Evolutionary conservation across 2,797 vertebrate genomes (phyloP).

Genomic region (Esox masquinongy): DNA sequence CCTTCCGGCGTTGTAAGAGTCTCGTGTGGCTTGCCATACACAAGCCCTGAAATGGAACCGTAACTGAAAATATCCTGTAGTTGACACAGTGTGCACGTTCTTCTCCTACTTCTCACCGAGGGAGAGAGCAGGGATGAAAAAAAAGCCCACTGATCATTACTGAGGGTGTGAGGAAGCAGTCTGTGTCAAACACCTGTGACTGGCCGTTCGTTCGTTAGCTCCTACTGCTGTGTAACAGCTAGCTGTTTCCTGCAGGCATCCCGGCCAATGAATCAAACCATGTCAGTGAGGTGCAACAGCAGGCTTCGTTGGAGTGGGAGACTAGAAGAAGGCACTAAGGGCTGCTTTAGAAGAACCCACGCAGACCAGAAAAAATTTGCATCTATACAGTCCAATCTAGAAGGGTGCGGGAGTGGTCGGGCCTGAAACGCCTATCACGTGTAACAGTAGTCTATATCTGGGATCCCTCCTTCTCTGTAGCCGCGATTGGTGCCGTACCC

Average conservation of each 20-base stretch:
- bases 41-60: constrained; percentile 40
- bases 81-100: constrained; percentile 66
- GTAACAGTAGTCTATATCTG: constrained; percentile 91
- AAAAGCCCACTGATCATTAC: constrained; percentile 69
- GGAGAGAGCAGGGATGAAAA: constrained; percentile 65
- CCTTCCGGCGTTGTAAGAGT: constrained; percentile 39
- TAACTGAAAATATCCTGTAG: constrained; percentile 29
- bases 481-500: constrained; percentile 89
- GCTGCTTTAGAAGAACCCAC: constrained; percentile 79
- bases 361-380: constrained; percentile 76
- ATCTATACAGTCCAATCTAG: constrained; percentile 77
- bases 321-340: constrained; percentile 82
- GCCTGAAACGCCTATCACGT: constrained; percentile 88
- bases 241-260: constrained; percentile 63
- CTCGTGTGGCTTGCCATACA: constrained; percentile 7
- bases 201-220: constrained; percentile 48
- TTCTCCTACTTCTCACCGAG: constrained; percentile 58
- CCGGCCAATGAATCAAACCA: constrained; percentile 68
- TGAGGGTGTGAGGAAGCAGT: constrained; percentile 69
- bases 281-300: constrained; percentile 69
- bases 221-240: constrained; percentile 62
- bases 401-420: constrained; percentile 65
- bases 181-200: constrained; percentile 69
- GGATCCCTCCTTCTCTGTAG: constrained; percentile 89
- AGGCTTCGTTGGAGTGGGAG: constrained; percentile 77